Base-by-base conservation (phyloP, 2,113 vertebrate genomes). In the Xerus inauris region DNA sequence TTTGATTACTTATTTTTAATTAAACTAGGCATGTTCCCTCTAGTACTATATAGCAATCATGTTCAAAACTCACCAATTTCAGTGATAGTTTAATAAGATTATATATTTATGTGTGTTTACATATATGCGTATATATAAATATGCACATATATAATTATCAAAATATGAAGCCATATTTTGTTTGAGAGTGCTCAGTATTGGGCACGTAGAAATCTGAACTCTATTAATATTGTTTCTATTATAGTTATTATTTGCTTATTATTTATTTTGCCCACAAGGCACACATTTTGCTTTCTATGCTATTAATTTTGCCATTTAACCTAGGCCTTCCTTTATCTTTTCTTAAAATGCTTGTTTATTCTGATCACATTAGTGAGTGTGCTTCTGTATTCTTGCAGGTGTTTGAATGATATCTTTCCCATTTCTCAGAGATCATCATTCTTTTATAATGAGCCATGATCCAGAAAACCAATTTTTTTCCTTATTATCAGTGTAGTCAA, bases 381-480 rank as follows among this genome's bases (percentile, higher is more conserved):
- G 24, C 87, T 84, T 96, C 54, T 26, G 38, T 24, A 35, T 42
- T 76, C 22, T 69, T 85, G 49, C 83, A 51, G 49, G 9, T 84
- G 35, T 92, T 75, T 91, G 65, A 65, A 24, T 69, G 82, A 87
- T 49, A 84, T 47, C 8, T 64, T 83, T 79, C 57, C 80, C 72
- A 94, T 82, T 94, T 87, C 85, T 95, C 13, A 19, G 35, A 93
- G 73, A 87, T 77, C 42, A 91, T 82, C 67, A 86, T 89, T 96
- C 73, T 95, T 94, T 89, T 79, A 72, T 87, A 95, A 89, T 73
- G 85, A 97, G 45, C 54, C 65, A 38, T 40, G 80, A 89, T 80
- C 40, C 89, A 95, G 91, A 95, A 97, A 97, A 95, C 7, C 49
- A 89, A 82, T 89, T 93, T 96, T 96, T 95, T 84, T 51, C 38